These are phyloP conservation scores for Nycticorax nycticorax DNA, from an alignment of 2,113 vertebrate species.

Conservation along the genomic window DNA sequence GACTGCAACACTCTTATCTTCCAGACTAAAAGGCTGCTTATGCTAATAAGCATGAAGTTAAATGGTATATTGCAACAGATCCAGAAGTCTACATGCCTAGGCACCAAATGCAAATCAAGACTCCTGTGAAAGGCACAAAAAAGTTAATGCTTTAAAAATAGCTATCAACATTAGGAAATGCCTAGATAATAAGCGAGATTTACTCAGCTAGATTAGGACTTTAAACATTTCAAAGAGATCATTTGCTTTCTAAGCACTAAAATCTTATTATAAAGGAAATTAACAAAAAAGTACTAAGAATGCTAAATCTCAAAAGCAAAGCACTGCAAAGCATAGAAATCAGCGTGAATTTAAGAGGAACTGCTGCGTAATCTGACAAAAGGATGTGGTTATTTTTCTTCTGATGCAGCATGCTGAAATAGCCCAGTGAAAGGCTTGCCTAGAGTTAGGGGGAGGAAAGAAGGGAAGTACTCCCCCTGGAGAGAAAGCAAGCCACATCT, in stretches of 20 bases:
- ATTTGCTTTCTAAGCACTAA: slow-evolving; percentile 36
- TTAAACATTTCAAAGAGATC: slow-evolving; percentile 14
- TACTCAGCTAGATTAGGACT: not conserved
- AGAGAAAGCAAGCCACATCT: not conserved
- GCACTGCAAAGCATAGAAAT: not conserved
- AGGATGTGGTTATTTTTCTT: not conserved
- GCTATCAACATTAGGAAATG: not conserved
- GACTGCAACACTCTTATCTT: not conserved
- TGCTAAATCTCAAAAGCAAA: not conserved
- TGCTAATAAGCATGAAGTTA: not conserved
- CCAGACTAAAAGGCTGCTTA: not conserved
- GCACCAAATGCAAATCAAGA: not conserved
- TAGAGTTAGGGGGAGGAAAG: not conserved
- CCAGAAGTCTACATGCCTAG: not conserved
- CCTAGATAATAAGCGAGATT: slow-evolving; percentile 3
- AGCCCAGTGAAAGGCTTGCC: not conserved
- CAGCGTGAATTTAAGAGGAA: not conserved
- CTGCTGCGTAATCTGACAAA: not conserved
- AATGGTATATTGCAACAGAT: not conserved
- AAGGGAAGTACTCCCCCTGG: too few relatives aligned
- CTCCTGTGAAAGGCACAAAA: not conserved
- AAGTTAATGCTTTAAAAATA: not conserved
- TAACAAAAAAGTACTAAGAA: slow-evolving; percentile 4
- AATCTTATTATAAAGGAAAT: slow-evolving; percentile 40
- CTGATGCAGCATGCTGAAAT: not conserved